Evolutionary conservation across 2,797 vertebrate species (phyloP).

Genomic region (Cossypha heuglini): DNA sequence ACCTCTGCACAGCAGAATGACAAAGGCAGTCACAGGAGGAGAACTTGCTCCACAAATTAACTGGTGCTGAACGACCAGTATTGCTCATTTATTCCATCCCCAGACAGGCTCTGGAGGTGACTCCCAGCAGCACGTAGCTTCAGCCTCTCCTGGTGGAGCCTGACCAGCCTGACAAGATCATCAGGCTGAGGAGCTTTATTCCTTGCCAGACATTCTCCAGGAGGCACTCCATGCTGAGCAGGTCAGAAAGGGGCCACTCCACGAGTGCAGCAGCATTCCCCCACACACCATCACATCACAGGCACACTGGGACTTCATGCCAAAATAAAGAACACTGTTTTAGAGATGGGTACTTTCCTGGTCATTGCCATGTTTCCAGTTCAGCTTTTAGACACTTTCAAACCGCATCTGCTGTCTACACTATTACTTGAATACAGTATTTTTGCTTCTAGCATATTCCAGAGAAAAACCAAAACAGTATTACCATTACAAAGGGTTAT

Average conservation of each 20-base stretch:
- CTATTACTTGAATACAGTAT: not conserved
- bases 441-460: not conserved
- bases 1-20: not conserved
- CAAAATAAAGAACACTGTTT: not conserved
- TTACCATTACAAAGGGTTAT: not conserved
- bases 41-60: not conserved
- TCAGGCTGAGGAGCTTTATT: not conserved
- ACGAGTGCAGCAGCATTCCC: fast-evolving
- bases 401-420: not conserved
- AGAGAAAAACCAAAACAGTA: not conserved
- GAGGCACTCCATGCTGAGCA: not conserved
- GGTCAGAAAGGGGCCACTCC: not conserved
- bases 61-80: not conserved
- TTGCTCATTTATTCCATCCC: not conserved
- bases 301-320: fast-evolving
- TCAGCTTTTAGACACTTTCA: not conserved
- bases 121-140: not conserved
- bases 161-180: not conserved
- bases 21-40: not conserved
- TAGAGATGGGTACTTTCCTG: not conserved
- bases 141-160: not conserved
- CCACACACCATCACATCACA: not conserved
- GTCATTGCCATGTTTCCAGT: fast-evolving
- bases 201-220: not conserved
- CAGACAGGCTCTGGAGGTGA: not conserved